These are phyloP conservation scores for Lycorma delicatula DNA, from an alignment of 1,140 invertebrate genomes.

Conservation along the genomic window DNA sequence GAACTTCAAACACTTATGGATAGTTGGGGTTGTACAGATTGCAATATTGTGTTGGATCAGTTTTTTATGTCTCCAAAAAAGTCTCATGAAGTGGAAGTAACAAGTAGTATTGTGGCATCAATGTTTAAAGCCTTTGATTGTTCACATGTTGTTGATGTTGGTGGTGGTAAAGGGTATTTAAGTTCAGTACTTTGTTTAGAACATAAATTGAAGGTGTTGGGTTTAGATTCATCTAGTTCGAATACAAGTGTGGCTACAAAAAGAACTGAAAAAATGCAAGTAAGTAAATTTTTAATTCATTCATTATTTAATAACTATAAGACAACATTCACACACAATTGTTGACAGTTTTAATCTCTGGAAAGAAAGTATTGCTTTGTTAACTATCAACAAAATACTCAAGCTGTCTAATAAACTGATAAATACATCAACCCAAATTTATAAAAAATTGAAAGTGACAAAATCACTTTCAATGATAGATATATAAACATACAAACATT, in stretches of 20 bases:
- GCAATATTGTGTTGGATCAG: conserved; percentile 37
- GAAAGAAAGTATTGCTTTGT: too few species aligned
- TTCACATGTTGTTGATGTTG: conserved; percentile 63
- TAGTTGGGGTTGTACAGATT: conserved; percentile 36
- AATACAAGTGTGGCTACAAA: conserved; percentile 55
- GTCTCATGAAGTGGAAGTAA: conserved; percentile 64
- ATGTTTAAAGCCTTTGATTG: conserved; percentile 31
- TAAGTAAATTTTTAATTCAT: conserved; percentile 14
- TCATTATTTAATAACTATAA: neutral
- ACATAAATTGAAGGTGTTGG: conserved; percentile 61
- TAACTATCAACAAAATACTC: conserved; percentile 3
- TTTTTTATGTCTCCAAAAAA: conserved; percentile 57
- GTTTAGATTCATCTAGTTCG: conserved; percentile 59
- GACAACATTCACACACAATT: neutral
- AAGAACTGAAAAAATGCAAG: conserved; percentile 50
- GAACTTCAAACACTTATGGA: conserved; percentile 32
- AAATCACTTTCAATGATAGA: too few species aligned
- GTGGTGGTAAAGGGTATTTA: conserved; percentile 79
- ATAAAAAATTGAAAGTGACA: too few species aligned
- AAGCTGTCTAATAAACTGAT: neutral
- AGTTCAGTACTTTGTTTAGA: conserved; percentile 61
- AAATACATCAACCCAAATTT: neutral
- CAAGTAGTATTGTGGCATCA: conserved; percentile 45
- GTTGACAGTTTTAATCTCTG: neutral
- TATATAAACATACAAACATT: too few species aligned